Percentiles rank a stretch among this genome's conserved stretches.
phyloP scores from a whole-genome alignment of 2,888 invertebrate species.

The Andrena bucephala region DNA sequence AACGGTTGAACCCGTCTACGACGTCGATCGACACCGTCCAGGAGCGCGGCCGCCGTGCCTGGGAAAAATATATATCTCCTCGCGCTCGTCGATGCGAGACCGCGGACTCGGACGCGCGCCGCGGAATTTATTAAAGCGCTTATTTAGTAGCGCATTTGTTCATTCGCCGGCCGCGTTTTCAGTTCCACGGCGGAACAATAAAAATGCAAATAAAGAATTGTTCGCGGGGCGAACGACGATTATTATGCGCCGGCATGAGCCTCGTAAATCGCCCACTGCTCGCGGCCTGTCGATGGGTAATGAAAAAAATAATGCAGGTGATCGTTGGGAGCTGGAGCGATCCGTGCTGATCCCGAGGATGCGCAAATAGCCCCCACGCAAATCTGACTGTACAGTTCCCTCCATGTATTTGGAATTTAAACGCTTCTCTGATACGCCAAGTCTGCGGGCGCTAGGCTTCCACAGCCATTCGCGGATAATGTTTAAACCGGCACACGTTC shows the following conservation, averaged over 20 bases:
- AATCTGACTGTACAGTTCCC: too few relatives aligned
- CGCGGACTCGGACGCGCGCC: neutral
- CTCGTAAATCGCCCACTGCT: conserved; percentile 44
- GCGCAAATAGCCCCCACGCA: too few relatives aligned
- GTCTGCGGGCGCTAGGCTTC: too few relatives aligned
- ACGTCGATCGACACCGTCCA: conserved; percentile 3
- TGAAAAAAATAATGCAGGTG: conserved; percentile 23
- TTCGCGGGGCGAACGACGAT: conserved; percentile 39
- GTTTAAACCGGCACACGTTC: too few relatives aligned
- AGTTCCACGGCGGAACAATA: conserved; percentile 47
- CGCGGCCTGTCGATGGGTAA: conserved; percentile 33
- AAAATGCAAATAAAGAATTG: conserved; percentile 65
- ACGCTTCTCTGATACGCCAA: too few relatives aligned
- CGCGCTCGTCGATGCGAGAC: neutral
- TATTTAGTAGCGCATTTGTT: conserved; percentile 52
- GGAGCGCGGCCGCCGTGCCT: neutral
- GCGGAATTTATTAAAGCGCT: conserved; percentile 54
- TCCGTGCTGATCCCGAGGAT: too few relatives aligned
- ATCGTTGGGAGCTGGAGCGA: neutral
- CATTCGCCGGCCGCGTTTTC: conserved; percentile 23
- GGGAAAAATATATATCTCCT: conserved; percentile 6
- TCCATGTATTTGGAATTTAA: too few relatives aligned
- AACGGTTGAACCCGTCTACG: neutral
- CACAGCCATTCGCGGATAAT: too few relatives aligned
- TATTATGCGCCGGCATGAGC: conserved; percentile 57